Conservation (phyloP, 2,888 invertebrate species). For the Eupithecia exiguata region DNA sequence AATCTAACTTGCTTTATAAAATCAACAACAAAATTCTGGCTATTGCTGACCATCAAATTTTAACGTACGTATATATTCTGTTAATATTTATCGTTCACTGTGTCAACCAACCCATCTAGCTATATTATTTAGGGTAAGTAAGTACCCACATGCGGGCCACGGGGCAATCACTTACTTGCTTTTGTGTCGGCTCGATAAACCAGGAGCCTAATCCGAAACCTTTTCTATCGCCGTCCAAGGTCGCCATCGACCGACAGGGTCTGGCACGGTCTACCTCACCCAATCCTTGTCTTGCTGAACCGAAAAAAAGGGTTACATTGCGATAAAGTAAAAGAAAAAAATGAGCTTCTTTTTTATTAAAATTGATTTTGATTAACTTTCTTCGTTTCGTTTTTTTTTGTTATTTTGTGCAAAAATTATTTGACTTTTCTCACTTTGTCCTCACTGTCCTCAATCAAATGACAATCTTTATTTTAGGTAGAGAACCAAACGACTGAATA, state of each 20-base stretch:
- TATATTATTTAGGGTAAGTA: neutral
- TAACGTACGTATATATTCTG: neutral
- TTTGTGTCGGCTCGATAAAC: slow-evolving; percentile 2
- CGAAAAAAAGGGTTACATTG: neutral
- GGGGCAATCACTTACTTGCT: neutral
- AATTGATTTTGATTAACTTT: too few relatives aligned
- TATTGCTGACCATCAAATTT: neutral
- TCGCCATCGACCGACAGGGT: neutral
- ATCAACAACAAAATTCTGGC: too few relatives aligned
- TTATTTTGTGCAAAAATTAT: neutral
- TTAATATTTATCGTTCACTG: neutral
- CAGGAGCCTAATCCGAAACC: neutral
- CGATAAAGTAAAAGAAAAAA: too few relatives aligned
- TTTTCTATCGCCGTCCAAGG: slow-evolving; percentile 7
- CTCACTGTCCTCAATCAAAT: neutral
- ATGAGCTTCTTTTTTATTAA: too few relatives aligned
- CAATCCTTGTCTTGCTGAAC: slow-evolving; percentile 1
- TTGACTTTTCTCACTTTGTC: neutral
- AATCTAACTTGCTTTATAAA: neutral
- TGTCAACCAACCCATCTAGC: neutral
- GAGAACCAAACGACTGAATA: neutral
- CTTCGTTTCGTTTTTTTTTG: too few relatives aligned
- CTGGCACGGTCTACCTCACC: slow-evolving; percentile 5
- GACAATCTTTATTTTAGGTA: neutral
- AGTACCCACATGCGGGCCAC: neutral